Evolutionary conservation across 2,888 invertebrate species (phyloP).

Genomic region (Yponomeuta plumbellus): DNA sequence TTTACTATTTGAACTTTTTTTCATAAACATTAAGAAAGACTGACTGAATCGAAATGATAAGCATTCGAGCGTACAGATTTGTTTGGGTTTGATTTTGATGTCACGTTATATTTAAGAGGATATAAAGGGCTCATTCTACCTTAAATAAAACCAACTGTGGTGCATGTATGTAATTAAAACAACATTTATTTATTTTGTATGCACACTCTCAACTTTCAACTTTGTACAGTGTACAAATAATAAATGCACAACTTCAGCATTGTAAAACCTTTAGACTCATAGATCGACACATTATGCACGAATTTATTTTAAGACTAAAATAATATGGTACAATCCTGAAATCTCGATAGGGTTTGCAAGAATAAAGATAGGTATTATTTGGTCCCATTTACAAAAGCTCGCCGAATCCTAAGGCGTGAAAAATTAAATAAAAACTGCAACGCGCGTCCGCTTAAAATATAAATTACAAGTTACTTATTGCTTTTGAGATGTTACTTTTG

Average conservation of each 20-base stretch:
- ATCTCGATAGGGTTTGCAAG: neutral
- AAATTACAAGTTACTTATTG: neutral
- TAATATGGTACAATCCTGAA: conserved; percentile 3
- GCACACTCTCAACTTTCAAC: conserved; percentile 63
- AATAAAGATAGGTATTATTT: conserved; percentile 10
- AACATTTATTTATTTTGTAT: conserved; percentile 75
- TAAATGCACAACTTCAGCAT: conserved; percentile 77
- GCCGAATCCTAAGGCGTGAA: conserved; percentile 4
- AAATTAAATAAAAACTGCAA: neutral
- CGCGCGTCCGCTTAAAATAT: neutral
- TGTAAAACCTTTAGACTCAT: conserved; percentile 45
- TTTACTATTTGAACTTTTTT: too few relatives aligned
- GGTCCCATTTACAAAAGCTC: conserved; percentile 14
- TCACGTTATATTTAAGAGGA: too few relatives aligned
- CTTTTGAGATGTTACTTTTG: neutral
- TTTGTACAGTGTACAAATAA: conserved; percentile 72
- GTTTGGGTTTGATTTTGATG: too few relatives aligned
- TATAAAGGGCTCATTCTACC: neutral
- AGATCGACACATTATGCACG: conserved; percentile 6
- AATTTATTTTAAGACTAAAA: conserved; percentile 12
- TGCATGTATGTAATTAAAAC: conserved; percentile 32
- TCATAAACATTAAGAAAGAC: too few relatives aligned
- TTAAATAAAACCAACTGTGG: neutral
- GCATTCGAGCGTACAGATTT: too few relatives aligned
- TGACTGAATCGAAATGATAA: too few relatives aligned